A percentile compares a stretch with the other conserved stretches of the same genome.
These are phyloP conservation scores for Lates calcarifer DNA, from an alignment of 2,113 vertebrate genomes.

Conservation along the genomic window DNA sequence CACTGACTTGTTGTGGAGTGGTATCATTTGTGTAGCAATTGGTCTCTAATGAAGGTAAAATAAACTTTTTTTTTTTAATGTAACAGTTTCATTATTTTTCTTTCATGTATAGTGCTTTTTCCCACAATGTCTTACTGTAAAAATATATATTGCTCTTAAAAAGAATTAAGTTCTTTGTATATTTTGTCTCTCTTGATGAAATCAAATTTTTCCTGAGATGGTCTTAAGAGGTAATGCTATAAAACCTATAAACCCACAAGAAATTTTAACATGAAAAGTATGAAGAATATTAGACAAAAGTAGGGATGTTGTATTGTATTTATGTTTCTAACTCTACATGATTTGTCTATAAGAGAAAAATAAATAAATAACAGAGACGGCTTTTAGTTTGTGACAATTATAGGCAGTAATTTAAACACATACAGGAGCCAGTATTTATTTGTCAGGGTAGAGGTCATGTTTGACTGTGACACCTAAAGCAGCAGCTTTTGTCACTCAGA, in stretches of 20 bases:
- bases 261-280: background rate
- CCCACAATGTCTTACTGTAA: background rate
- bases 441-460: conserved; percentile 60
- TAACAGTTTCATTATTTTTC: background rate
- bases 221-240: background rate
- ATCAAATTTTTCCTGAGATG: background rate
- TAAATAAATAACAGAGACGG: background rate
- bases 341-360: background rate
- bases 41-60: conserved; percentile 29
- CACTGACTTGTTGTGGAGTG: conserved; percentile 60
- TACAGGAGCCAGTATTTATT: conserved; percentile 26
- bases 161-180: background rate
- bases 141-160: background rate
- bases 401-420: conserved; percentile 24
- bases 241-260: background rate
- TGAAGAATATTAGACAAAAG: background rate
- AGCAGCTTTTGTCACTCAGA: conserved; percentile 60
- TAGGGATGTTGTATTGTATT: too few species aligned
- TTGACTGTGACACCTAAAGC: conserved; percentile 65
- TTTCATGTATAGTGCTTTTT: background rate
- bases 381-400: background rate
- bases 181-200: background rate
- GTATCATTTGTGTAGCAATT: conserved; percentile 26
- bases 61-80: conserved; percentile 59
- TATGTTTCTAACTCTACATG: background rate